A percentile compares a stretch with the other conserved stretches of the same genome.
These are phyloP conservation scores for Centrocercus urophasianus DNA, from an alignment of 2,113 vertebrate genomes.

Conservation along the genomic window DNA sequence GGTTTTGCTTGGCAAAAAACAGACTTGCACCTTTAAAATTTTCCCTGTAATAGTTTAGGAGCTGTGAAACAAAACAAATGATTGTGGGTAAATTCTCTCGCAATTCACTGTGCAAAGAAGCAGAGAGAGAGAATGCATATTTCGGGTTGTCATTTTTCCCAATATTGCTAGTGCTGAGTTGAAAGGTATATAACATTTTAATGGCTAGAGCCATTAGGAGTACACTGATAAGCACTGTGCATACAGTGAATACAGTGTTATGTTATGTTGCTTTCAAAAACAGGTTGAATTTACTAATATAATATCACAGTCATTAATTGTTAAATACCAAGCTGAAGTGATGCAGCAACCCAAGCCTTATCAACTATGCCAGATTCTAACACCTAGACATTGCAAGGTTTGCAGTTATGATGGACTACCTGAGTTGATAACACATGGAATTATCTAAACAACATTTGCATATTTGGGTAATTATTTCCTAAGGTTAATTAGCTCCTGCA, in stretches of 20 bases:
- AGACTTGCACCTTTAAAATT: background rate
- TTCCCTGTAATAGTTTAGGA: background rate
- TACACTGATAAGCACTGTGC: slow-evolving; percentile 49
- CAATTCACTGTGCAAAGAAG: background rate
- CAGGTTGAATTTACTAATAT: slow-evolving; percentile 69
- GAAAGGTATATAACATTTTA: slow-evolving; percentile 12
- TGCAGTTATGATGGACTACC: slow-evolving; percentile 91
- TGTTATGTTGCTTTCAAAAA: slow-evolving; percentile 36
- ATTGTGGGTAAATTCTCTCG: background rate
- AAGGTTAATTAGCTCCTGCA: slow-evolving; percentile 98
- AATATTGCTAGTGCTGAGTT: background rate
- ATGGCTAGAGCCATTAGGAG: slow-evolving; percentile 45
- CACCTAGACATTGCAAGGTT: slow-evolving; percentile 77
- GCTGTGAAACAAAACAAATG: background rate
- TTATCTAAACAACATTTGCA: slow-evolving; percentile 98
- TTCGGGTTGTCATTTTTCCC: background rate
- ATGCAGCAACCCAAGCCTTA: slow-evolving; percentile 78
- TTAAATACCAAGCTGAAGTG: slow-evolving; percentile 76
- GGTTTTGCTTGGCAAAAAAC: background rate
- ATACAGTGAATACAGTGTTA: slow-evolving; percentile 15
- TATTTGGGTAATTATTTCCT: slow-evolving; percentile 98
- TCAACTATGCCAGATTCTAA: slow-evolving; percentile 81
- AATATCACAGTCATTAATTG: slow-evolving; percentile 76
- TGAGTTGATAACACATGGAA: slow-evolving; percentile 89
- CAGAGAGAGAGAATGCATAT: background rate